phyloP scores from a whole-genome alignment of 2,113 vertebrate species.

The Zosterops hypoxanthus region DNA sequence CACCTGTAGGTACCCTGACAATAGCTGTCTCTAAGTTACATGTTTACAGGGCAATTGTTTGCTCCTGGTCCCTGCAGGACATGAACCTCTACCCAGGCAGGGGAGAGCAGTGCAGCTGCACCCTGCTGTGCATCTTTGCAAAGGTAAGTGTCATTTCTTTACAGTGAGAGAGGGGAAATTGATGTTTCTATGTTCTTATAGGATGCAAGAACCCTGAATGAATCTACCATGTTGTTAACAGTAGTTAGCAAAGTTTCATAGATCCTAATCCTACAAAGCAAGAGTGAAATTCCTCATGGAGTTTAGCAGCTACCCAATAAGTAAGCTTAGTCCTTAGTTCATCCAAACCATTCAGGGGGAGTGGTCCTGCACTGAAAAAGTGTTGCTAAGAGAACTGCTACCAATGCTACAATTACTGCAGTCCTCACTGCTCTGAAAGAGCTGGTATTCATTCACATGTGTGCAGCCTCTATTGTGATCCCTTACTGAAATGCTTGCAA shows the following conservation, averaged over 20 bases:
- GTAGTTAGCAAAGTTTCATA: background rate
- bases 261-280: background rate
- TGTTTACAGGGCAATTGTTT: background rate
- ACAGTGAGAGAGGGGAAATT: background rate
- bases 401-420: background rate
- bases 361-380: background rate
- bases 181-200: background rate
- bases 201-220: background rate
- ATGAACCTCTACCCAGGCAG: background rate
- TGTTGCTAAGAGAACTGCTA: background rate
- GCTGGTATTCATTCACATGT: background rate
- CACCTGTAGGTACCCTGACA: background rate
- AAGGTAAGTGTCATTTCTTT: background rate
- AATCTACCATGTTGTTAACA: background rate
- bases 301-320: background rate
- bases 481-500: background rate
- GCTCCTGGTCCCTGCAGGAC: background rate
- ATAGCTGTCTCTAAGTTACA: background rate
- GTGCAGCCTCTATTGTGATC: background rate
- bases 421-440: background rate
- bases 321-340: background rate
- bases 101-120: background rate
- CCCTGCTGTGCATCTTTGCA: background rate
- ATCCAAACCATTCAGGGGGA: background rate
- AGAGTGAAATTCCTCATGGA: fast-evolving